These are phyloP conservation scores for Romanomermis culicivorax DNA, from an alignment of 2,888 invertebrate species.

Conservation along the genomic window DNA sequence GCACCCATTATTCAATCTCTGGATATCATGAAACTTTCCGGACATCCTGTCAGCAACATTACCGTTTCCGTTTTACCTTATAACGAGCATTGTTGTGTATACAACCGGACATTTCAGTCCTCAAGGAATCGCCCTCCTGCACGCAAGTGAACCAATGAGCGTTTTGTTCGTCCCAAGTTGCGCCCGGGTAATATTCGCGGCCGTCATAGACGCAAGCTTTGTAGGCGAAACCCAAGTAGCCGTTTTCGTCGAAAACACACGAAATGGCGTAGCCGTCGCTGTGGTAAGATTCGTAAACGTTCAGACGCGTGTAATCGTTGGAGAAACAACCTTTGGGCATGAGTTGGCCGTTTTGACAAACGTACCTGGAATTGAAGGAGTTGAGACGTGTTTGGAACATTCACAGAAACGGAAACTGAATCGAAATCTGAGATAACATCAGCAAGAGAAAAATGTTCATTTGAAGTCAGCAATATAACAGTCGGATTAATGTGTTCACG, in stretches of 20 bases:
- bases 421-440: no score
- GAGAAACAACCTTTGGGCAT: neutral
- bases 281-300: neutral
- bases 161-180: neutral
- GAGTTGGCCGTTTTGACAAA: neutral
- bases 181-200: neutral
- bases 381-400: no score
- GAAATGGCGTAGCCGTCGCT: neutral
- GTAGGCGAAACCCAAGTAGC: conserved; percentile 3
- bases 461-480: no score
- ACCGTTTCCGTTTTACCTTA: no score
- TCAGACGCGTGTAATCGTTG: neutral
- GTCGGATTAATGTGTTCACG: no score
- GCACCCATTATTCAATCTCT: no score
- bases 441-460: no score
- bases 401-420: no score
- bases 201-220: conserved; percentile 1
- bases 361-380: neutral
- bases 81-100: neutral
- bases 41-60: no score
- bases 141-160: neutral
- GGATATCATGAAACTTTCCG: no score
- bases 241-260: neutral
- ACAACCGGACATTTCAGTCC: neutral
- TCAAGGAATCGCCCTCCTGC: neutral